Evolutionary conservation across 2,113 vertebrate species (phyloP), one percentile per base, ranked within the genome.

Genomic region (Esox niger): DNA sequence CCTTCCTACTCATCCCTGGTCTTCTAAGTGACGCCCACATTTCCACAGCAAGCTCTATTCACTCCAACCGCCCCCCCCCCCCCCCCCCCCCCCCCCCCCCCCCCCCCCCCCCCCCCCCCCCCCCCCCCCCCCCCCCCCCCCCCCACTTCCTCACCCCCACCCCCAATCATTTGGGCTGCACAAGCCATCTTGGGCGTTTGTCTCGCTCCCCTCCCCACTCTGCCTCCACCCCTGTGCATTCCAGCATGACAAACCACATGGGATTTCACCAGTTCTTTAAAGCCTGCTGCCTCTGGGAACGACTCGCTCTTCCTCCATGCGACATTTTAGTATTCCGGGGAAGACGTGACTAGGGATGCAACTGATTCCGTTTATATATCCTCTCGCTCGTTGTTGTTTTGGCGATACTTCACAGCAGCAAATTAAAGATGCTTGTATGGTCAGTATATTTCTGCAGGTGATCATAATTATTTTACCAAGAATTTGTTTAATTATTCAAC

Each of bases 191-290:
- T 25, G 6, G 49, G 49, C 20, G 23, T n/a, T n/a, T n/a, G n/a
- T n/a, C 71, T 58, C 62, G 61, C 33, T 56, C 43, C 6, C 20
- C 21, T 21, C 60, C 30, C 71, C 70, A 62, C 55, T 55, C 58
- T n/a, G 9, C 59, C 46, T 46, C 6, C 59, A 35, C 78, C 74
- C 68, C 56, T 77, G 74, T 79, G 86, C 84, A 84, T 89, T 88
- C 85, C 85, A 89, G 87, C 87, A 85, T 91, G 89, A 90, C 87
- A 90, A 90, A 88, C 87, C 88, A 81, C 88, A 87, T 78, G 86
- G 88, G 88, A 91, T 89, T 88, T 89, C 86, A 83, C 76, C 79
- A 82, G 87, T 86, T 88, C 88, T 90, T 89, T 90, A 90, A 89
- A 88, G 85, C 84, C 82, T 80, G 84, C 86, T 79, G 83, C 87